Conservation (phyloP, 2,797 vertebrate genomes). For the Neopelma chrysocephalum region DNA sequence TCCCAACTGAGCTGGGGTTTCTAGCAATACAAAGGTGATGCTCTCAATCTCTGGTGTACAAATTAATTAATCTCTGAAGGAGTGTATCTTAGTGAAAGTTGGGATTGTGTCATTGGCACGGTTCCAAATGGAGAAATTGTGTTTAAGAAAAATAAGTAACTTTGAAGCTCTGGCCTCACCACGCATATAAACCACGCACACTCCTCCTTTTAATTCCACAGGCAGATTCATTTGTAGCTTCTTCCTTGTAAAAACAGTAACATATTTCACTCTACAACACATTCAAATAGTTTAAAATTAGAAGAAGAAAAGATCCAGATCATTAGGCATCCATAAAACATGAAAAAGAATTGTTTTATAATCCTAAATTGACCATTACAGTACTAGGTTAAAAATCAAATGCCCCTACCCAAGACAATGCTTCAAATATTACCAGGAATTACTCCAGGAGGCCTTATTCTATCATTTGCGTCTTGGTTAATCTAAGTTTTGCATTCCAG, state of each 20-base stretch:
- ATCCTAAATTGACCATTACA: background rate
- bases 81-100: constrained; percentile 6
- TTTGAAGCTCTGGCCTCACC: background rate
- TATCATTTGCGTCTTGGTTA: background rate
- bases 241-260: background rate
- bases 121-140: background rate
- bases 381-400: background rate
- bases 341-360: background rate
- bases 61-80: constrained; percentile 51
- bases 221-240: background rate
- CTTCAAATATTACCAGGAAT: background rate
- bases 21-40: constrained; percentile 52
- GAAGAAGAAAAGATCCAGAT: background rate
- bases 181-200: background rate
- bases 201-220: background rate
- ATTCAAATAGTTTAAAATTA: background rate
- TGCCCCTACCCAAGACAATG: background rate
- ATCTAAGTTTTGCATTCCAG: background rate
- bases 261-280: background rate
- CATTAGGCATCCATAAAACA: background rate
- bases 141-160: background rate
- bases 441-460: background rate
- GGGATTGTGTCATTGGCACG: background rate
- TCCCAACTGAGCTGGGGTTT: constrained; percentile 18
- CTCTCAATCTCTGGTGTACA: constrained; percentile 49